A percentile compares a stretch with the other conserved stretches of the same genome.
These are phyloP conservation scores for Dromius quadrimaculatus DNA, from an alignment of 2,888 invertebrate genomes.

Conservation along the genomic window DNA sequence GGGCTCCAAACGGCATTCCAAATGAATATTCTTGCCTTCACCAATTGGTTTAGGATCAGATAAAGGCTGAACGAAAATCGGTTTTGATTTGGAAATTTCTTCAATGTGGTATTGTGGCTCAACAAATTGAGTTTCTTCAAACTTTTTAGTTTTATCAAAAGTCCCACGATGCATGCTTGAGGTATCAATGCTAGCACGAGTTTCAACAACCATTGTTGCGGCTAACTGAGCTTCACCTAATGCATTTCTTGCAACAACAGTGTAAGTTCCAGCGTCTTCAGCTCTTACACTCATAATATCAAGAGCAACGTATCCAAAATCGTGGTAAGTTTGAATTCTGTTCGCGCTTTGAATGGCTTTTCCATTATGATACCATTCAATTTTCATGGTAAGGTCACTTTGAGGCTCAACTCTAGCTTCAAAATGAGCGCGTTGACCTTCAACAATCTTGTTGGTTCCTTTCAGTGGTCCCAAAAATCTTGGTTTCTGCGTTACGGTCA, in stretches of 20 bases:
- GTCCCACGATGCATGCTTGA: constrained; percentile 90
- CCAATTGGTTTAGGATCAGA: constrained; percentile 87
- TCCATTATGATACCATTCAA: constrained; percentile 98
- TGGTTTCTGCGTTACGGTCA: constrained; percentile 82
- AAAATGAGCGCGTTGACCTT: constrained; percentile 94
- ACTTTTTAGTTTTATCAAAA: constrained; percentile 86
- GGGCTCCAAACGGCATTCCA: constrained; percentile 92
- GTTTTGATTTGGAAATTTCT: constrained; percentile 93
- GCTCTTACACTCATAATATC: constrained; percentile 93
- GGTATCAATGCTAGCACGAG: constrained; percentile 89
- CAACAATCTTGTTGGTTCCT: constrained; percentile 92
- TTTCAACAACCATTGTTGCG: constrained; percentile 88
- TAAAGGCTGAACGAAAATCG: constrained; percentile 91
- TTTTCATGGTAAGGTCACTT: constrained; percentile 90
- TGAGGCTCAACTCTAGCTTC: constrained; percentile 96
- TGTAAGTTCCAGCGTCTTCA: constrained; percentile 94
- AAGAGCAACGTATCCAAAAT: constrained; percentile 96
- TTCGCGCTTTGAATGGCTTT: constrained; percentile 89
- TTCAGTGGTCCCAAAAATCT: constrained; percentile 90
- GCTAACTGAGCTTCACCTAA: constrained; percentile 89
- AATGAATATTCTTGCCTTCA: constrained; percentile 90
- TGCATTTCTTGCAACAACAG: constrained; percentile 91
- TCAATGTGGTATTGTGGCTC: constrained; percentile 92
- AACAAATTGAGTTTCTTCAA: constrained; percentile 87
- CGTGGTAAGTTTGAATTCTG: constrained; percentile 93